Base-by-base conservation (phyloP, 2,113 vertebrate species). In the Cacatua alba region DNA sequence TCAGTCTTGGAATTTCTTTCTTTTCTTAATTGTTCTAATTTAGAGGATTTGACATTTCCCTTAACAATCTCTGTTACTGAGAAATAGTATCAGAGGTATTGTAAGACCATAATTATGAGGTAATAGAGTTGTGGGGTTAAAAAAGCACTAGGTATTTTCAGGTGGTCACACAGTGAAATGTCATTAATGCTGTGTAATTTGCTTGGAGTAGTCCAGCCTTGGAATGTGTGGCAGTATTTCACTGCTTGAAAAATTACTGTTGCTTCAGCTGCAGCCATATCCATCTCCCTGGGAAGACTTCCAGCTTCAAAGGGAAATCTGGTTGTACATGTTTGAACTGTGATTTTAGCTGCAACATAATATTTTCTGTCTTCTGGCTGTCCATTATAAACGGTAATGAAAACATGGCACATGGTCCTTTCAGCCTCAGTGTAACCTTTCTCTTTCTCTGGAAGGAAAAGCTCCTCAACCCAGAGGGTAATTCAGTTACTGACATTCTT, bases 191-290 rank as follows among this genome's bases (percentile, higher is more conserved):
- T 49, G 20, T 71, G 52, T 63, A 93, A 95, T 95, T 95, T 88
- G 39, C 82, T 79, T 71, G 44, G 67, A 94, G 43, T 82, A 90
- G 65, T 88, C 60, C 69, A 74, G 90, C 37, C 39, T 76, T 91
- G 92, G 92, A 95, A 95, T 63, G 83, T 78, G 41, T 44, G 83
- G 85, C 82, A 82, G 79, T 84, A 94, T 94, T 96, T 94, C 74
- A 87, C 62, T 83, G 70, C 7, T 2, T 88, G 72, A 92, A 92
- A 91, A 90, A 74, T 64, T 71, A 75, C 33, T 97, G 96, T 97
- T 97, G 88, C 93, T 96, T 94, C 97, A 97, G 97, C 94, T 97
- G 96, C 86, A 93, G 80, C 68, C 69, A 69, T 91, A 93, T 87
- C 92, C 83, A 94, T 89, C 86, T 94, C 72, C 26, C 90, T 5